phyloP scores from a whole-genome alignment of 2,113 vertebrate genomes.

The Pedionomus torquatus region DNA sequence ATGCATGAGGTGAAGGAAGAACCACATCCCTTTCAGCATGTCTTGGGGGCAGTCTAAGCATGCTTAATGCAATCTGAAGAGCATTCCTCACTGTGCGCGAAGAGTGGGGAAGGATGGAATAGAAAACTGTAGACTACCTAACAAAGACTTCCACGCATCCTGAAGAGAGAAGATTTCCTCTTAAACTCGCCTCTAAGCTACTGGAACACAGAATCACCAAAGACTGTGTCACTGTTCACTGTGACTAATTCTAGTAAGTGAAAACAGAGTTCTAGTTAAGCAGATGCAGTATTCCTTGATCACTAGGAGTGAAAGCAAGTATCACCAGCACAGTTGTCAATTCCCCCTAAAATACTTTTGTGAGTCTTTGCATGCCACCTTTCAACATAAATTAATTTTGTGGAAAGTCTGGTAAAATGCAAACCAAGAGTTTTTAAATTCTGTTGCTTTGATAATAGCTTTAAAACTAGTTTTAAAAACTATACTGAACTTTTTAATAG shows the following conservation, averaged over 20 bases:
- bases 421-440: background rate
- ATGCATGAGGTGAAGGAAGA: background rate
- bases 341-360: background rate
- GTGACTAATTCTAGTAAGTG: background rate
- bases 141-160: background rate
- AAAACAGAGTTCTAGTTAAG: background rate
- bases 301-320: background rate
- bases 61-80: conserved; percentile 3
- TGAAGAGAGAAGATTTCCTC: background rate
- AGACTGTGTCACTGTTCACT: background rate
- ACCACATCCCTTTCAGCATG: background rate
- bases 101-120: background rate
- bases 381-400: background rate
- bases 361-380: background rate
- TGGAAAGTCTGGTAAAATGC: background rate
- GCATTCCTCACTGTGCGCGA: background rate
- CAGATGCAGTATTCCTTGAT: background rate
- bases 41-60: conserved; percentile 44
- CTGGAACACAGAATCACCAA: background rate
- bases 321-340: background rate
- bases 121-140: background rate
- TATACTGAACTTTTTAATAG: background rate
- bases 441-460: background rate
- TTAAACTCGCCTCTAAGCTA: background rate
- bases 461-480: background rate